These are phyloP conservation scores for Sturmia bella DNA, from an alignment of 2,888 invertebrate genomes.

Conservation along the genomic window DNA sequence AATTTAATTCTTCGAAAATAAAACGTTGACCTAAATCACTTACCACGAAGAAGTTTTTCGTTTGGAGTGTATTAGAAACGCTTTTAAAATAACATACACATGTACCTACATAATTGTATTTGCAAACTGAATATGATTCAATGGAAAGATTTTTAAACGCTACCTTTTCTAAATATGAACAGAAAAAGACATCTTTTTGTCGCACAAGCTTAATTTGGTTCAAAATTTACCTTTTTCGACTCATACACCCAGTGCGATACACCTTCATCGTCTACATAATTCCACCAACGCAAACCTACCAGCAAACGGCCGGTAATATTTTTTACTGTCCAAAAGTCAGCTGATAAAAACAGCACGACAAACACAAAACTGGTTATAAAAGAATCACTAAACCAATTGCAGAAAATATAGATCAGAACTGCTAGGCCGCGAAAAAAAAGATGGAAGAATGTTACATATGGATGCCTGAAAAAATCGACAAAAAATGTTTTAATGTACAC, in stretches of 20 bases:
- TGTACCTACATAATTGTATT: too few relatives aligned
- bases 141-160: too few relatives aligned
- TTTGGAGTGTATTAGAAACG: too few relatives aligned
- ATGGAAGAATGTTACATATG: constrained; percentile 95
- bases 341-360: constrained; percentile 93
- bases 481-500: not conserved
- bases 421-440: constrained; percentile 92
- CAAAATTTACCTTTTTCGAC: constrained; percentile 83
- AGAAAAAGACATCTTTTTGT: too few relatives aligned
- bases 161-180: too few relatives aligned
- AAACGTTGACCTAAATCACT: too few relatives aligned
- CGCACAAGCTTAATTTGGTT: not conserved
- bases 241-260: constrained; percentile 99
- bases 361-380: constrained; percentile 98
- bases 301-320: constrained; percentile 91
- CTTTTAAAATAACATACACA: too few relatives aligned
- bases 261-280: constrained; percentile 98
- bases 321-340: constrained; percentile 99
- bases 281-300: constrained; percentile 99
- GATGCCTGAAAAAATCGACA: constrained; percentile 86
- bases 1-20: too few relatives aligned
- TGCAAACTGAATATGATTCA: too few relatives aligned
- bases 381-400: constrained; percentile 93
- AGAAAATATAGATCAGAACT: constrained; percentile 93
- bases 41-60: too few relatives aligned